Base-by-base conservation (phyloP, 2,797 vertebrate species). In the Staurois parvus region DNA sequence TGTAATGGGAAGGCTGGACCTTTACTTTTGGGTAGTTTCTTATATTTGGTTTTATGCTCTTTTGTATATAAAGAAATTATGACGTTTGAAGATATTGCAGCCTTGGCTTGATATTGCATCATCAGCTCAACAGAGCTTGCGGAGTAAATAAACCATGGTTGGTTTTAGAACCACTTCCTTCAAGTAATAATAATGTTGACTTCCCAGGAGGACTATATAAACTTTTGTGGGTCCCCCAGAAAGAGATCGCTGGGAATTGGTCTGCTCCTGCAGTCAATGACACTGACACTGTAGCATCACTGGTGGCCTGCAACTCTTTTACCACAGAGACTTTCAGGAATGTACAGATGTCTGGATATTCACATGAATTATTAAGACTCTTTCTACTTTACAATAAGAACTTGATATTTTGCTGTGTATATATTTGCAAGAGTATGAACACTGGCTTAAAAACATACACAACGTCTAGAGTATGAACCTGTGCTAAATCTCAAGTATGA, bases 11-110 rank as follows among this genome's bases (percentile, higher is more conserved):
- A 79, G 79, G 76, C 76, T 79, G 85, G 81, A 86, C 81, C 76
- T 87, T 77, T 79, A 48, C 26, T 84, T 79, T 87, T 79, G 62
- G 81, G 81, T 77, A 59, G 62, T 87, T 79, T 87, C 81, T 62
- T 59, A 75, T 83, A 72, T 73, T 85, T 85, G 79, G 67, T 81
- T 85, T 86, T 72, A 64, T 72, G 28, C 69, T 83, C 59, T 72
- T 87, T 79, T 87, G 81, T 84, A 87, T 79, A 87, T 84, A 72
- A 72, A 84, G 75, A 74, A 67, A 66, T 68, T 17, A 74, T 68
- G 28, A 37, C 69, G 79, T 79, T 72, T 75, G 68, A 64, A 75
- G 70, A 70, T 76, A 28, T 64, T 66, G 70, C 26, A 45, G 28
- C 67, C 26, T 78, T 19, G 72, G 68, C 15, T 40, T 79, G 26